Evolutionary conservation across 2,113 vertebrate genomes (phyloP).

Genomic region (Pampusana beccarii): DNA sequence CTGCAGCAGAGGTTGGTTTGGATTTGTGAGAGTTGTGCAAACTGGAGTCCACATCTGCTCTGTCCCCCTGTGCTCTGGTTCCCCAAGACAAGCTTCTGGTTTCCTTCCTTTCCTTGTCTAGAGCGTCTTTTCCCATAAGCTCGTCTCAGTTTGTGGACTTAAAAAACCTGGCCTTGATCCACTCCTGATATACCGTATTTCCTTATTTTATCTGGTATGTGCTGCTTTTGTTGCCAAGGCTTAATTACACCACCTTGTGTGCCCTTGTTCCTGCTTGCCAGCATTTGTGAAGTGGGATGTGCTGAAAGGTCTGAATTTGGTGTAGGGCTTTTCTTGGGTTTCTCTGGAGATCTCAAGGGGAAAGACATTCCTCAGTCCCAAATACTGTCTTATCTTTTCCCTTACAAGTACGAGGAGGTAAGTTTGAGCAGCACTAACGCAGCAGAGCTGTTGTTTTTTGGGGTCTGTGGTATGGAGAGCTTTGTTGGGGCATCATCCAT

Average conservation of each 20-base stretch:
- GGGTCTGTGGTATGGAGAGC: background rate
- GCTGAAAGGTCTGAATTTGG: background rate
- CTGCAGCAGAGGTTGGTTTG: background rate
- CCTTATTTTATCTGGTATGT: background rate
- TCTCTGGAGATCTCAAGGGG: background rate
- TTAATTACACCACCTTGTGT: background rate
- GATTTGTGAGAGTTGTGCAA: background rate
- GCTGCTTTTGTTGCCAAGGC: constrained; percentile 23
- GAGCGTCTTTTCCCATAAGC: background rate
- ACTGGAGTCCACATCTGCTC: background rate
- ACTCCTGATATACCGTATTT: background rate
- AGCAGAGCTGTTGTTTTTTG: background rate
- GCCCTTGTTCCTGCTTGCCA: background rate
- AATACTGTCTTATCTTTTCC: background rate
- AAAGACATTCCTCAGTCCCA: background rate
- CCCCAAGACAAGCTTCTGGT: background rate
- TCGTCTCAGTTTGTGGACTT: background rate
- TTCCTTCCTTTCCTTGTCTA: background rate
- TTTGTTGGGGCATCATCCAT: background rate
- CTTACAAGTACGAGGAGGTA: background rate
- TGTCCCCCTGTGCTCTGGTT: background rate
- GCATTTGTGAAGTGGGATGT: background rate
- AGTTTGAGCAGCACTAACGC: background rate
- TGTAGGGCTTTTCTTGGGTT: background rate
- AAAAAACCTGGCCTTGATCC: background rate